Evolutionary conservation across 2,113 vertebrate species (phyloP), one percentile per base, ranked within the genome.

Genomic region (Haemorhous mexicanus): DNA sequence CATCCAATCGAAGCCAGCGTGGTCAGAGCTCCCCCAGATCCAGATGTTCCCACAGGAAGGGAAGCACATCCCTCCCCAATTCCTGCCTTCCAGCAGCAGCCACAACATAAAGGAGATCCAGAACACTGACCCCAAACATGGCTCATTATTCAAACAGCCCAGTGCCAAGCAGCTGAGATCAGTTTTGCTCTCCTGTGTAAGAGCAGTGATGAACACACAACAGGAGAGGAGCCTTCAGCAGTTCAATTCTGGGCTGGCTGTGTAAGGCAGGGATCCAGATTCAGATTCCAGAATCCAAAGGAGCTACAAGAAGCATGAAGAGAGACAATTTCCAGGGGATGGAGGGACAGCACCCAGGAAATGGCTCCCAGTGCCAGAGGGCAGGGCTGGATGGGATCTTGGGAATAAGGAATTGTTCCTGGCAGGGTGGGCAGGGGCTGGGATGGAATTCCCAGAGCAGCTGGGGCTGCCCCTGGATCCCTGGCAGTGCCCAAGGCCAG

Each of bases 341-440:
- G 33, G 0, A 37, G 39, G 10, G 46, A 10, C 37, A 44, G 67
- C 1, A 43, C 0, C 0, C 10, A 16, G 58, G 68, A 68, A 72
- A 73, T 84, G 47, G 35, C 53, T 20, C 8, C 8, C 7, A 46
- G 7, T 14, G 35, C 2, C 30, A 69, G 14, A 70, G 28, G 11
- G 24, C 35, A 61, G 15, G 26, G 20, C 0, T 26, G 13, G 47
- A 0, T 63, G 47, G 27, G 47, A 73, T 8, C 0, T 18, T 9
- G 53, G 53, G n/a, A 55, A 55, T 55, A 2, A 50, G 35, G 30
- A 50, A 83, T 61, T 61, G 37, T 52, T 50, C 44, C 55, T 70
- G 66, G 18, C 1, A 49, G 79, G 79, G 52, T 33, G 63, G 77
- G 77, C 9, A 58, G 55, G 55, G 33, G 19, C 53, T 56, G 53